Evolutionary conservation across 1,140 invertebrate genomes (phyloP).

Genomic region (Ips typographus): DNA sequence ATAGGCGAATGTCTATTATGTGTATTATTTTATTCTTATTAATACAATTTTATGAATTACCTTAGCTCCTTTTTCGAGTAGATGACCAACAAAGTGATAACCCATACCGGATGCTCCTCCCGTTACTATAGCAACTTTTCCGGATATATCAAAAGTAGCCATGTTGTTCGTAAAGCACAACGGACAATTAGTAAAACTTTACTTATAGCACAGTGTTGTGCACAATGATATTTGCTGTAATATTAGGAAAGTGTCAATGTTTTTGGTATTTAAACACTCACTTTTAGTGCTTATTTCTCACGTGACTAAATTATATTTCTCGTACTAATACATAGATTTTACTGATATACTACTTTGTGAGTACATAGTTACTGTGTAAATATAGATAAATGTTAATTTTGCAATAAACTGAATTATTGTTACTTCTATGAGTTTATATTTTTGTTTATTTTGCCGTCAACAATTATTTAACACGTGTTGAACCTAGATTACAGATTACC

Average conservation of each 20-base stretch:
- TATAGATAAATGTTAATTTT: too few species aligned
- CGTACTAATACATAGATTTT: too few species aligned
- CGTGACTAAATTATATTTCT: neutral
- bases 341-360: too few species aligned
- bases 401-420: too few species aligned
- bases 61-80: constrained; percentile 69
- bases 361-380: too few species aligned
- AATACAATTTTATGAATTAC: constrained; percentile 49
- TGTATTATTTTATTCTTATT: too few species aligned
- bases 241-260: neutral
- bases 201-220: neutral
- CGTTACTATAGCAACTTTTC: constrained; percentile 71
- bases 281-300: neutral
- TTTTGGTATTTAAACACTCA: neutral
- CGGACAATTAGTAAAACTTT: too few species aligned
- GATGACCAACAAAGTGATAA: constrained; percentile 63
- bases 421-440: too few species aligned
- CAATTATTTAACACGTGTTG: too few species aligned
- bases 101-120: constrained; percentile 74
- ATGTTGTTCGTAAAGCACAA: neutral
- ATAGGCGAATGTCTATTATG: too few species aligned
- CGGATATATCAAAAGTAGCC: constrained; percentile 52
- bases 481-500: too few species aligned
- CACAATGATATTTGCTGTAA: neutral
- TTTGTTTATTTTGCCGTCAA: too few species aligned